Conservation (phyloP, 30 jellyfish, hydroid and myxozoan species). For the Nemopilema nomurai region DNA sequence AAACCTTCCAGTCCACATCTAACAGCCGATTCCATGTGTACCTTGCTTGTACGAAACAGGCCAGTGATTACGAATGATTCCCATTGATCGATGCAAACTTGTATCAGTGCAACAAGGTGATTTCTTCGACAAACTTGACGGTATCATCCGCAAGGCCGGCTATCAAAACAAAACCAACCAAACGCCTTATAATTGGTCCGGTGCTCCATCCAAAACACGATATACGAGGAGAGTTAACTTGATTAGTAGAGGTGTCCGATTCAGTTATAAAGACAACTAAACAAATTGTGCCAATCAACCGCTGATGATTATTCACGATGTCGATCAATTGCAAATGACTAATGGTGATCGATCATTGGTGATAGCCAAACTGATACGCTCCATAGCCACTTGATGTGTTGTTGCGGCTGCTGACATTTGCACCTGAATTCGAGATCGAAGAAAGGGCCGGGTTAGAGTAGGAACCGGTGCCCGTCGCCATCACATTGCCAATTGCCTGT, state of each 20-base stretch:
- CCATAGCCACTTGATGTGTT: slow-evolving; percentile 35
- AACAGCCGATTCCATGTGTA: too few species aligned
- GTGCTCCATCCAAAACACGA: not conserved
- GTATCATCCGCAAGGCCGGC: not conserved
- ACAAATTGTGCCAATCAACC: not conserved
- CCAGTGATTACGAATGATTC: too few species aligned
- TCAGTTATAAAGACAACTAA: not conserved
- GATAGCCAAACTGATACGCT: slow-evolving; percentile 31
- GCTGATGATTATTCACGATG: not conserved
- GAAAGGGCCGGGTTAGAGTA: slow-evolving; percentile 34
- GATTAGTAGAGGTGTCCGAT: not conserved
- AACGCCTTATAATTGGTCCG: not conserved
- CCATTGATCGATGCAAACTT: not conserved
- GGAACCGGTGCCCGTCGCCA: slow-evolving; percentile 94
- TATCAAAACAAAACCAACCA: not conserved
- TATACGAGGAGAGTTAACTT: not conserved
- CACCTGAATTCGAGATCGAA: slow-evolving; percentile 14
- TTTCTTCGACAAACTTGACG: not conserved
- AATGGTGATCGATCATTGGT: slow-evolving; percentile 3
- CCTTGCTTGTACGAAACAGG: too few species aligned
- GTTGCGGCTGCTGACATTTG: slow-evolving; percentile 16
- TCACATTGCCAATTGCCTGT: slow-evolving; percentile 93
- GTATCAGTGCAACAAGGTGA: not conserved
- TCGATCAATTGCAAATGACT: not conserved
- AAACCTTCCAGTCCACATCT: too few species aligned